Evolutionary conservation across 2,888 invertebrate species (phyloP).

Genomic region (Arge pagana): DNA sequence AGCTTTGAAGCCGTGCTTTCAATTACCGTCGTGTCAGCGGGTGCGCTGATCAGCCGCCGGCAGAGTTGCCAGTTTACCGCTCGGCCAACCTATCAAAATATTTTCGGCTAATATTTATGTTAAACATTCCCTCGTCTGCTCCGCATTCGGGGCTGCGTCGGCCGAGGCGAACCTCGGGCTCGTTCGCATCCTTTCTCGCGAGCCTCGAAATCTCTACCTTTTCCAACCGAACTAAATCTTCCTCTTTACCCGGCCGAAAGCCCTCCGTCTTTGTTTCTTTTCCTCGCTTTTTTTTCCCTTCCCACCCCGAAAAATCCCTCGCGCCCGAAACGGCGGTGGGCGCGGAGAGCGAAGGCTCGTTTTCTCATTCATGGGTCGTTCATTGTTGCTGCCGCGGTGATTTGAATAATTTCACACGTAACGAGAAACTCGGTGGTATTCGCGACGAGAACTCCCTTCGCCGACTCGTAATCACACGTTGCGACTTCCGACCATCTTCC

Average conservation of each 20-base stretch:
- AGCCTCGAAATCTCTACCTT: no score
- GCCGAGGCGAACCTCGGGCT: background rate
- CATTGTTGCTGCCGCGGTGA: conserved; percentile 10
- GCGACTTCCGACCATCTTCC: no score
- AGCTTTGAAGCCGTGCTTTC: conserved; percentile 45
- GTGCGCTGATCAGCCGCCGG: conserved; percentile 43
- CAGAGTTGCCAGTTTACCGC: conserved; percentile 22
- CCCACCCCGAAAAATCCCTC: no score
- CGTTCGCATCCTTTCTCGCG: no score
- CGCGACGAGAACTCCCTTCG: no score
- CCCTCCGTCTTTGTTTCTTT: conserved; percentile 15
- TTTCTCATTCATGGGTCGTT: no score
- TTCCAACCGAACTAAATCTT: no score
- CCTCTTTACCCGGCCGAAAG: no score
- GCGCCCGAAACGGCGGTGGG: no score
- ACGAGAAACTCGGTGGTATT: background rate
- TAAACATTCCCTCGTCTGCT: conserved; percentile 35
- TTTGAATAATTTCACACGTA: conserved; percentile 7
- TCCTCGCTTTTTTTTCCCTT: background rate
- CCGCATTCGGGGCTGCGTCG: conserved; percentile 1
- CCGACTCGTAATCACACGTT: no score
- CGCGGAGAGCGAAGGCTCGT: no score
- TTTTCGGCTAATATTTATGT: conserved; percentile 51
- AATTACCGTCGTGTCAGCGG: conserved; percentile 51
- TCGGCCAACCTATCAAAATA: conserved; percentile 42